Evolutionary conservation across 2,888 invertebrate genomes (phyloP).

Genomic region (Nymphalis urticae): DNA sequence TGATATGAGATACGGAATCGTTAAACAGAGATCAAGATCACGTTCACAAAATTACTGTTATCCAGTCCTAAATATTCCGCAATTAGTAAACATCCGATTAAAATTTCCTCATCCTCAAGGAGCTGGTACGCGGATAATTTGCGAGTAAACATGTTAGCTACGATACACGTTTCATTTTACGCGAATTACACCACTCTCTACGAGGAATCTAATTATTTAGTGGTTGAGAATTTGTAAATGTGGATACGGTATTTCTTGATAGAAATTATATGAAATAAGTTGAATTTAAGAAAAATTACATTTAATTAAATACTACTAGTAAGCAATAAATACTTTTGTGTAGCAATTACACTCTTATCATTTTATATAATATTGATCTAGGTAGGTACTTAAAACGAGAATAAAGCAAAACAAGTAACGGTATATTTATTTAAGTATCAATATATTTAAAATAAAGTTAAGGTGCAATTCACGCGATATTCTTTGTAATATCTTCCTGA

Average conservation of each 20-base stretch:
- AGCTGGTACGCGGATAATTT: slow-evolving; percentile 51
- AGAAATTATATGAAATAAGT: not conserved
- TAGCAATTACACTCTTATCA: too few species aligned
- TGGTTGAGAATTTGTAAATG: slow-evolving; percentile 41
- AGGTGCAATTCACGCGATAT: too few species aligned
- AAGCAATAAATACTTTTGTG: too few species aligned
- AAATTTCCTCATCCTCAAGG: slow-evolving; percentile 37
- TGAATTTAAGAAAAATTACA: too few species aligned
- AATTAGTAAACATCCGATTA: slow-evolving; percentile 40
- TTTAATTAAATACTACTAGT: too few species aligned
- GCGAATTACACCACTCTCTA: slow-evolving; percentile 75
- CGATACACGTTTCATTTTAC: slow-evolving; percentile 71
- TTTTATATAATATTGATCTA: too few species aligned
- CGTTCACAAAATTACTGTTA: slow-evolving; percentile 17
- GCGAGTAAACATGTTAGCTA: slow-evolving; percentile 64
- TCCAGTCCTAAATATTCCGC: slow-evolving; percentile 31
- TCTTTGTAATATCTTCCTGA: too few species aligned
- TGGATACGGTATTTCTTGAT: slow-evolving; percentile 47
- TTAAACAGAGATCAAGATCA: slow-evolving; percentile 3
- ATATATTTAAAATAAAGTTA: too few species aligned
- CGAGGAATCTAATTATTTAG: slow-evolving; percentile 69
- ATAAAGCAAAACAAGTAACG: too few species aligned
- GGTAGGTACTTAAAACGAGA: too few species aligned
- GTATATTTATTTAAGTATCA: too few species aligned
- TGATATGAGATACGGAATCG: not conserved